phyloP scores from a whole-genome alignment of 2,888 invertebrate genomes.

The Lepeophtheirus nordmannii region DNA sequence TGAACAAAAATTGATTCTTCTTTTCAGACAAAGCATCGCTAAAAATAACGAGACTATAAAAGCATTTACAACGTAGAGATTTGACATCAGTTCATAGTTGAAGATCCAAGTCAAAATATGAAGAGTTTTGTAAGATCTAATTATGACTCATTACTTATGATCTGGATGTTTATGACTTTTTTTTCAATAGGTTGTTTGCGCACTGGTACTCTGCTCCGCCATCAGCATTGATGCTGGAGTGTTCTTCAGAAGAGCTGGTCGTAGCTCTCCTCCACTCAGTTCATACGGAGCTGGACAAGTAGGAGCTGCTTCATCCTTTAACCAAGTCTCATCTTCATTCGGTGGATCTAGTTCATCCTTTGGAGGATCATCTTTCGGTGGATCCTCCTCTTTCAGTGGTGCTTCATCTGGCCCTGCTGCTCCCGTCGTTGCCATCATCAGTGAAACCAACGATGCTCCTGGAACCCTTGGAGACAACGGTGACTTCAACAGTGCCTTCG shows the following conservation, averaged over 20 bases:
- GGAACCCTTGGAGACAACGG: slow-evolving; percentile 1
- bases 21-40: too few relatives aligned
- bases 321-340: too few relatives aligned
- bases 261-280: not conserved
- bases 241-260: not conserved
- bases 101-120: too few relatives aligned
- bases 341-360: too few relatives aligned
- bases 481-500: slow-evolving; percentile 8
- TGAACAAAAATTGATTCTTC: too few relatives aligned
- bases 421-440: not conserved
- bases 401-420: not conserved
- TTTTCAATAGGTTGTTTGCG: not conserved
- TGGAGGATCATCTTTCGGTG: too few relatives aligned
- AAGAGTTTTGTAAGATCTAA: too few relatives aligned
- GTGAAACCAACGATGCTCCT: not conserved
- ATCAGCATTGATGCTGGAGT: slow-evolving; percentile 3
- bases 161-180: too few relatives aligned
- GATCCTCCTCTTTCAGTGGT: too few relatives aligned
- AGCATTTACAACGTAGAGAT: not conserved
- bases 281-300: not conserved
- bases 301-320: too few relatives aligned
- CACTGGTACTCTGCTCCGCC: not conserved
- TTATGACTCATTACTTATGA: too few relatives aligned
- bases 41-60: not conserved
- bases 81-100: not conserved